A percentile compares a stretch with the other conserved stretches of the same genome.
phyloP scores from a whole-genome alignment of 2,888 invertebrate species.

The Drosophila phalerata region DNA sequence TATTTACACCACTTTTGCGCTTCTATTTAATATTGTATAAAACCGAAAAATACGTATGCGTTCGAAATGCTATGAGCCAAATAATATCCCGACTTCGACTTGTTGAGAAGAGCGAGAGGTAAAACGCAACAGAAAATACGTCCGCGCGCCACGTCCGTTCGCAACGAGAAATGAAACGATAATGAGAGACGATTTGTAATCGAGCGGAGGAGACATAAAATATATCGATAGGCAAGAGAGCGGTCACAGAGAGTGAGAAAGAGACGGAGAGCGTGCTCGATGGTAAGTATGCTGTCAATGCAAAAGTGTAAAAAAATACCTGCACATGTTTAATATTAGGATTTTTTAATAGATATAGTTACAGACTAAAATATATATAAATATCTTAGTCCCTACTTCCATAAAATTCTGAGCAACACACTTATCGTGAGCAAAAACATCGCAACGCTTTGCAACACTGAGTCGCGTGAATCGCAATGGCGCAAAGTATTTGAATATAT shows the following conservation, averaged over 20 bases:
- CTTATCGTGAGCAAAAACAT: conserved; percentile 5
- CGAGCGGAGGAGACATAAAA: conserved; percentile 5
- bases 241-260: conserved; percentile 6
- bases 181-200: conserved; percentile 29
- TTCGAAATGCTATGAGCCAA: conserved; percentile 24
- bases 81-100: conserved; percentile 44
- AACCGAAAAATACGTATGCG: conserved; percentile 24
- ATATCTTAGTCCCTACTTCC: background rate
- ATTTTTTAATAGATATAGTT: background rate
- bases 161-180: conserved; percentile 44
- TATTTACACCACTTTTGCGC: conserved; percentile 36
- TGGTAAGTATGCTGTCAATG: conserved; percentile 24
- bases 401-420: background rate
- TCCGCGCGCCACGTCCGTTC: conserved; percentile 37
- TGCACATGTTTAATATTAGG: background rate
- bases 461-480: background rate
- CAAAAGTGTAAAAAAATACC: background rate
- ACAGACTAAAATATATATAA: background rate
- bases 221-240: conserved; percentile 30
- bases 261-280: conserved; percentile 3
- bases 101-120: conserved; percentile 39
- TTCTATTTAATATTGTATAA: conserved; percentile 46
- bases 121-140: conserved; percentile 29
- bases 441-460: conserved; percentile 38
- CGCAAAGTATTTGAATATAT: conserved; percentile 31